Evolutionary conservation across 35 echinoderm and acorn worm genomes (phyloP).

Genomic region (Ophiothrix spiculata): DNA sequence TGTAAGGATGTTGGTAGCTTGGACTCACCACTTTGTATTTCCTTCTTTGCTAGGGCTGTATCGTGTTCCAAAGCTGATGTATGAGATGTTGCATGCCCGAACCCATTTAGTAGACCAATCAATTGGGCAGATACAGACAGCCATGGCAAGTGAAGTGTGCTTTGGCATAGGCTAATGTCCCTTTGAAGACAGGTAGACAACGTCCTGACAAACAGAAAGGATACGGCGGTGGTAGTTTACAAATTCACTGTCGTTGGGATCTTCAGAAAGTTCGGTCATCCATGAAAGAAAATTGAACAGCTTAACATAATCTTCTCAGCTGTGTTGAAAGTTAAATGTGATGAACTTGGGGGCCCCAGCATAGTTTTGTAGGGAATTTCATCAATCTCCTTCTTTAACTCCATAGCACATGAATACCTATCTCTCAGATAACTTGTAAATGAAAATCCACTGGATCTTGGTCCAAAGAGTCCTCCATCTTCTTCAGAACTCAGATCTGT

Average conservation of each 20-base stretch:
- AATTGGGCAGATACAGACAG: slow-evolving; percentile 39
- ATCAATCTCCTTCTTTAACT: not conserved
- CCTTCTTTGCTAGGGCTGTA: slow-evolving; percentile 45
- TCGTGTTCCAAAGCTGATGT: slow-evolving; percentile 42
- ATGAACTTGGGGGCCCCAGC: slow-evolving; percentile 58
- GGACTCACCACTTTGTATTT: slow-evolving; percentile 21
- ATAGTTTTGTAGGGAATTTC: not conserved
- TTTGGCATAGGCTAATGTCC: slow-evolving; percentile 39
- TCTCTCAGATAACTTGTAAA: not conserved
- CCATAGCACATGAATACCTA: not conserved
- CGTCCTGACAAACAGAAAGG: slow-evolving; percentile 50
- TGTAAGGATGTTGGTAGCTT: slow-evolving; percentile 10
- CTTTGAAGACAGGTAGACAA: slow-evolving; percentile 46
- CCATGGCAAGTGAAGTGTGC: slow-evolving; percentile 37
- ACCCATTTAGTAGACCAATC: slow-evolving; percentile 53
- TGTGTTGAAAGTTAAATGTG: slow-evolving; percentile 20
- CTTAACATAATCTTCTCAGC: slow-evolving; percentile 15
- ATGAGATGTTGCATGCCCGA: slow-evolving; percentile 45
- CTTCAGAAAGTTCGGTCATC: slow-evolving; percentile 14
- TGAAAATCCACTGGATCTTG: not conserved
- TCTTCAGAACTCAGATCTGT: not conserved
- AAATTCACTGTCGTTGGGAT: slow-evolving; percentile 8
- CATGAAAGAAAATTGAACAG: slow-evolving; percentile 66
- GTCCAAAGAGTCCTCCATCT: not conserved
- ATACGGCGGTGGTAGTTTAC: slow-evolving; percentile 13